Evolutionary conservation across 2,113 vertebrate species (phyloP).

Genomic region (Clarias macrocephalus): DNA sequence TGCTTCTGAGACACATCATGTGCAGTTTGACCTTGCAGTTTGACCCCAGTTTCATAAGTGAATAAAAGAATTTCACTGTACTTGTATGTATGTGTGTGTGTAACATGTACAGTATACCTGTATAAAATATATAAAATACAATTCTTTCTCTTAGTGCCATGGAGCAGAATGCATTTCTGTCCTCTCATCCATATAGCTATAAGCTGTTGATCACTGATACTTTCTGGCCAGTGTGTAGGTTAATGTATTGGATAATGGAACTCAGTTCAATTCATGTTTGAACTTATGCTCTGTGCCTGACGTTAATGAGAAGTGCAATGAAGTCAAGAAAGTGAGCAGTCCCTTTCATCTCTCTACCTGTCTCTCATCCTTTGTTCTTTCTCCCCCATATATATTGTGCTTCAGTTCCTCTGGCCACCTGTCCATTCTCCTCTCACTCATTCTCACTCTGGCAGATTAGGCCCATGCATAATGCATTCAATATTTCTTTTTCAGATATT

Average conservation of each 20-base stretch:
- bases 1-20: not conserved
- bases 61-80: not conserved
- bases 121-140: not conserved
- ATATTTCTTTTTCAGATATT: not conserved
- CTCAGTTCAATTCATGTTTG: not conserved
- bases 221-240: not conserved
- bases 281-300: not conserved
- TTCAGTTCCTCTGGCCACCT: not conserved
- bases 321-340: constrained; percentile 26
- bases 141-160: not conserved
- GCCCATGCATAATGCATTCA: not conserved
- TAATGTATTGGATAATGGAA: not conserved
- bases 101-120: not conserved
- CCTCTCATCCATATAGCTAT: not conserved
- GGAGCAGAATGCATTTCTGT: not conserved
- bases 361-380: not conserved
- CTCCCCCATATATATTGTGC: not conserved
- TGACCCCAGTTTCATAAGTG: not conserved
- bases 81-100: not conserved
- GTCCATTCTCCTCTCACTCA: not conserved
- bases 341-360: constrained; percentile 19
- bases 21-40: not conserved
- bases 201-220: not conserved
- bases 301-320: not conserved
- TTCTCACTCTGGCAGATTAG: not conserved